Evolutionary conservation across 2,888 invertebrate genomes (phyloP), one percentile per base, ranked within the genome.

Genomic region (Busseola fusca): DNA sequence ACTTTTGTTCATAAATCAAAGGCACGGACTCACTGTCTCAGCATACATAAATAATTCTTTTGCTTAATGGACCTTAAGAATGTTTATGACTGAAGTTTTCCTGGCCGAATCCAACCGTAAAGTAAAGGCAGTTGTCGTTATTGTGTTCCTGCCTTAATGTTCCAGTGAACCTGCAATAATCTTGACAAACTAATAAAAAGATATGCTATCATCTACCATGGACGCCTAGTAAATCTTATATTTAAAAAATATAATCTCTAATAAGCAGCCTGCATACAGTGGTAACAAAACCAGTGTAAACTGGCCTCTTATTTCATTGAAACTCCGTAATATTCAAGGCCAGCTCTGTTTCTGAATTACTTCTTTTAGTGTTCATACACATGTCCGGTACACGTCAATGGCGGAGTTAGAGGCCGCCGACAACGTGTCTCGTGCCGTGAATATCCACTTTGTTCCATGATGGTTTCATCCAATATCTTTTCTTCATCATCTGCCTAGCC

Each of bases 11-110:
- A 72, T 81, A 81, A 79, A 81, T 81, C 64, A 72, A 78, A 72
- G 54, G 77, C 78, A 73, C 68, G 40, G 82, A 56, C 79, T 82
- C 82, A 82, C 62, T 78, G 82, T 79, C 82, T 79, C 78, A 81
- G 79, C 82, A 73, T 72, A 82, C 82, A 82, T 79, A 82, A 82
- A 82, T 79, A 79, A 79, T 79, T 82, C 82, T 79, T 79, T 82
- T 79, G 79, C 79, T 79, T 79, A 79, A 79, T 79, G 79, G 82
- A 82, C 79, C 79, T 59, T 56, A 82, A 58, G 52, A 78, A 82
- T 79, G 82, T 79, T 79, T 79, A 79, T 78, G 78, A 78, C 73
- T 72, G 52, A 79, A 79, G 74, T 79, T 79, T 78, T 57, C 68
- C 65, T 64, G 58, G 59, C 60, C 64, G 42, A 72, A 81, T 42